Base-by-base conservation (phyloP, 2,797 vertebrate species). In the Salmo trutta region DNA sequence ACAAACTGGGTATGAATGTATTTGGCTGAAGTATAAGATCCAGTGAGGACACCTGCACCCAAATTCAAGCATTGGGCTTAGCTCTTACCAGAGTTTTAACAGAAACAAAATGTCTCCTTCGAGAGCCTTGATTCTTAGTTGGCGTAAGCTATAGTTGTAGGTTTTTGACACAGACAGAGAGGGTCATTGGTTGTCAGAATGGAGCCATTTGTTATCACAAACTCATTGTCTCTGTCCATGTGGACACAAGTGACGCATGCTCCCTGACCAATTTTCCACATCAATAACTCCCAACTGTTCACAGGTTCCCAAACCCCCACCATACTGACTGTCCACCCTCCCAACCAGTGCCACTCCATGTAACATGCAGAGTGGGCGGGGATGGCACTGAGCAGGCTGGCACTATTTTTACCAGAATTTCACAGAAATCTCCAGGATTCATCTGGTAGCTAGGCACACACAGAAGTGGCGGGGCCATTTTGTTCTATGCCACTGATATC, bases 351-450 rank as follows among this genome's bases (percentile, higher is more conserved):
- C 74, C 73, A 53, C 75, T 86, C 88, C 82, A 84, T 67, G 77
- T 78, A 84, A 81, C 80, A 88, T 41, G 82, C 83, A 74, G 79
- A 85, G 87, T 75, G 84, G 83, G 81, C 67, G 73, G 86, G 81
- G 87, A 24, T 77, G 75, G 84, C 85, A 77, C 41, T 41, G 41
- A 68, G 85, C 76, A 79, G 81, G 77, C 80, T 54, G 31, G 81
- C 91, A 94, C 96, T 96, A 97, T 97, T 97, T 97, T 96, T 96
- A 93, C 92, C 96, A 85, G 90, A 93, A 93, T 95, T 95, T 95
- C 93, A 93, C 83, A 88, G 96, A 97, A 96, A 89, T 92, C 88
- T 92, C 90, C 81, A 76, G 7, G 86, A 93, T 90, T 79, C 75
- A 78, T 74, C 90, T 91, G 86, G 76, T 41, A 41, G 41, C 41